A percentile compares a stretch with the other conserved stretches of the same genome.
Evolutionary conservation across 2,113 vertebrate species (phyloP).

Genomic region (Sigmodon hispidus): DNA sequence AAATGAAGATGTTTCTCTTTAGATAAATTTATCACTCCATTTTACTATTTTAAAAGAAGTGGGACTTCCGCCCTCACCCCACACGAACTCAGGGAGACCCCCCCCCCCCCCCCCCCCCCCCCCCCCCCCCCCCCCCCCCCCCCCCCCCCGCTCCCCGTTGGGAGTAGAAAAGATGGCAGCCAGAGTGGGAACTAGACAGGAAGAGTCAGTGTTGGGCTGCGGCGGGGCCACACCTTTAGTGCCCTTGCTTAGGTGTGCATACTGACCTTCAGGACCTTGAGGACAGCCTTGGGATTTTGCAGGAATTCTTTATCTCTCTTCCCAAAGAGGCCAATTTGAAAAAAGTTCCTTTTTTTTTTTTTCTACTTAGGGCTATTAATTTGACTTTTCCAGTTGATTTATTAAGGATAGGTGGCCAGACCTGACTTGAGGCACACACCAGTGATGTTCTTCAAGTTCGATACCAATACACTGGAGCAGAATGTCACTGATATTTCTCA

Average conservation of each 20-base stretch:
- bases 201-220: neutral
- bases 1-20: neutral
- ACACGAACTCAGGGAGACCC: neutral
- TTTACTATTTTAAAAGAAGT: neutral
- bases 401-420: neutral
- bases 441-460: neutral
- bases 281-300: neutral
- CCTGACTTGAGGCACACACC: neutral
- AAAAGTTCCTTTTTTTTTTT: neutral
- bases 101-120: no score
- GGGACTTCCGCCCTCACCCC: neutral
- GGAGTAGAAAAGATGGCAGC: neutral
- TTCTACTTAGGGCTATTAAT: neutral
- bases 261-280: neutral
- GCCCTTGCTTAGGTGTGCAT: neutral
- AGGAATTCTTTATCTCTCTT: neutral
- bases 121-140: no score
- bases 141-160: no score
- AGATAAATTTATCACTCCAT: neutral
- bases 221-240: neutral
- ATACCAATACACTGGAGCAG: conserved; percentile 30
- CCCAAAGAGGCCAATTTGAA: neutral
- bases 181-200: neutral
- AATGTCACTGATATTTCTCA: conserved; percentile 71
- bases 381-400: neutral